Conservation (phyloP, 2,113 vertebrate species). For the Spea multiplicata region DNA sequence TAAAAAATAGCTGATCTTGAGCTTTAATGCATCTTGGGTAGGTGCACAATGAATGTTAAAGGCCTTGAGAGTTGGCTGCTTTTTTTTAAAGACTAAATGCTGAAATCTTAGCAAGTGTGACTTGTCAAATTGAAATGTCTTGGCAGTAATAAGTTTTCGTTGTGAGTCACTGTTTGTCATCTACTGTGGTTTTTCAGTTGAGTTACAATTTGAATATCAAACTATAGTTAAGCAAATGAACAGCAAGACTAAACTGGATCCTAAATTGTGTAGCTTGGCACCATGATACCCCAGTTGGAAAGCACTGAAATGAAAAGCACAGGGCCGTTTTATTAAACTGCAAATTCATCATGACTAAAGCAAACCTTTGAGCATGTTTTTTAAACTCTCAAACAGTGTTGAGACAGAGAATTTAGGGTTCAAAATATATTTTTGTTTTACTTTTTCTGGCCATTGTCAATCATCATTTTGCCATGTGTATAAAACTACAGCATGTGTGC, state of each 20-base stretch:
- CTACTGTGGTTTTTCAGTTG: too few species aligned
- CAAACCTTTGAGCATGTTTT: slow-evolving; percentile 3
- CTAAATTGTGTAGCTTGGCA: neutral
- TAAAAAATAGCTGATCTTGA: too few species aligned
- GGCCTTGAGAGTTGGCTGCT: too few species aligned
- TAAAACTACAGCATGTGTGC: neutral
- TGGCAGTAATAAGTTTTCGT: too few species aligned
- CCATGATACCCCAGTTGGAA: neutral
- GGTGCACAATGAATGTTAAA: too few species aligned
- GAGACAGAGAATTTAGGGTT: neutral
- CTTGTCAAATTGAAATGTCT: too few species aligned
- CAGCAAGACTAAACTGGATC: neutral
- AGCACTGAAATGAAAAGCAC: neutral
- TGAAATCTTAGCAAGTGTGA: too few species aligned
- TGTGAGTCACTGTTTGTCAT: too few species aligned
- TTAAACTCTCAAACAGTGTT: neutral
- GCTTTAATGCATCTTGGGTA: too few species aligned
- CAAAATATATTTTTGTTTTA: neutral
- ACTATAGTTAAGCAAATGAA: neutral
- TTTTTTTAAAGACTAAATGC: too few species aligned
- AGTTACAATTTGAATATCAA: neutral
- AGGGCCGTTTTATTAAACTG: neutral
- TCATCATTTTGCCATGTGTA: neutral
- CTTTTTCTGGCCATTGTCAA: neutral
- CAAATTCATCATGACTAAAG: slow-evolving; percentile 5